Conservation (phyloP, 2,888 invertebrate species). For the Drosophila villosipedis region DNA sequence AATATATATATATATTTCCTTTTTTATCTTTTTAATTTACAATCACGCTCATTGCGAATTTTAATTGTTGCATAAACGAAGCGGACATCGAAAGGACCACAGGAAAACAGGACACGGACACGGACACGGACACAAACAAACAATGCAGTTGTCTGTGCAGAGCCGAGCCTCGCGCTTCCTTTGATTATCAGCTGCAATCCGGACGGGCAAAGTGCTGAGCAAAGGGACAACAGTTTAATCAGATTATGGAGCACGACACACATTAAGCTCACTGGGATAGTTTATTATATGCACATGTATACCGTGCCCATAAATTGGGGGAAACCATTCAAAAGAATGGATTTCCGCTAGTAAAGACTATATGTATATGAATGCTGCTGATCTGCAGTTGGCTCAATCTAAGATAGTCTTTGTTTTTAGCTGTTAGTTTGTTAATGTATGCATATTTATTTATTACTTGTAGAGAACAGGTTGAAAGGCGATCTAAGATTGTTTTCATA, state of each 20-base stretch:
- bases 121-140: slow-evolving; percentile 4
- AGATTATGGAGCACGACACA: slow-evolving; percentile 17
- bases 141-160: slow-evolving; percentile 19
- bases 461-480: not conserved
- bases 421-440: not conserved
- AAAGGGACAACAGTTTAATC: slow-evolving; percentile 9
- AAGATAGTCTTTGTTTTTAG: not conserved
- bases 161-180: slow-evolving; percentile 24
- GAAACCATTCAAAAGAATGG: not conserved
- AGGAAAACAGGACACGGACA: slow-evolving; percentile 3
- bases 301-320: not conserved
- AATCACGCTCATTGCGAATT: slow-evolving; percentile 74
- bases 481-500: not conserved
- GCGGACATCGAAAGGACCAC: slow-evolving; percentile 40
- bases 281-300: slow-evolving; percentile 9
- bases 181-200: slow-evolving; percentile 72
- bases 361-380: not conserved
- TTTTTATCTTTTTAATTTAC: slow-evolving; percentile 80
- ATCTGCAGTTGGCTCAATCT: not conserved
- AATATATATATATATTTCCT: not conserved
- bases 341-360: not conserved
- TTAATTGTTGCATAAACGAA: slow-evolving; percentile 79
- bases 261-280: slow-evolving; percentile 15
- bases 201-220: slow-evolving; percentile 8
- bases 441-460: not conserved